Conservation (phyloP, 2,113 vertebrate species). For the Grallaria varia region DNA sequence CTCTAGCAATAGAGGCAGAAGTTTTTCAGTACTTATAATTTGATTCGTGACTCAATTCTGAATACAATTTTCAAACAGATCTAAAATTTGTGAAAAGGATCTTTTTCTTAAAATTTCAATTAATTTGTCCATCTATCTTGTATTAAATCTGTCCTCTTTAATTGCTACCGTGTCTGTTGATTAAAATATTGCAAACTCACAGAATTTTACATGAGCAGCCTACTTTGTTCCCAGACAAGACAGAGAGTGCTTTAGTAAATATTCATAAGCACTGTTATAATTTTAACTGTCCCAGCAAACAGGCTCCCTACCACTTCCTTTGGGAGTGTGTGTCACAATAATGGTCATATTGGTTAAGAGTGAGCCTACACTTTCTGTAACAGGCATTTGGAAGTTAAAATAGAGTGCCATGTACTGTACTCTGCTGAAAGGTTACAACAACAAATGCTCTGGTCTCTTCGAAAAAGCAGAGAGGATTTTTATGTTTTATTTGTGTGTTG, state of each 20-base stretch:
- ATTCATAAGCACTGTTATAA: not conserved
- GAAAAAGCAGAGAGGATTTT: not conserved
- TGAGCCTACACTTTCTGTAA: not conserved
- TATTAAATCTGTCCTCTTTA: conserved; percentile 29
- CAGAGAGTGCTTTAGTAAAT: not conserved
- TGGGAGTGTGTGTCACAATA: not conserved
- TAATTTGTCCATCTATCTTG: not conserved
- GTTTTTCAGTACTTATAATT: conserved; percentile 9
- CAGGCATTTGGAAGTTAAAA: not conserved
- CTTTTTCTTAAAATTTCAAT: not conserved
- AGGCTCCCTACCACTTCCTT: conserved; percentile 1
- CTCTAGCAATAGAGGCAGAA: not conserved
- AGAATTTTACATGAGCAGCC: not conserved
- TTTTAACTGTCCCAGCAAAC: conserved; percentile 20
- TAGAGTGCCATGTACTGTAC: not conserved
- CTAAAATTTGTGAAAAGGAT: not conserved
- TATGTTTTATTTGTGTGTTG: not conserved
- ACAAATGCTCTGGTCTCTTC: not conserved
- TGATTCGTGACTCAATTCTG: not conserved
- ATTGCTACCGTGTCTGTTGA: not conserved
- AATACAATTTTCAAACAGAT: not conserved
- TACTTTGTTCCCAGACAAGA: not conserved
- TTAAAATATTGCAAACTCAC: not conserved
- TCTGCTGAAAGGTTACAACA: not conserved
- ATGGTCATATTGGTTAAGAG: not conserved